Conservation (phyloP, 2,888 invertebrate genomes). For the Matsumyia berberina region DNA sequence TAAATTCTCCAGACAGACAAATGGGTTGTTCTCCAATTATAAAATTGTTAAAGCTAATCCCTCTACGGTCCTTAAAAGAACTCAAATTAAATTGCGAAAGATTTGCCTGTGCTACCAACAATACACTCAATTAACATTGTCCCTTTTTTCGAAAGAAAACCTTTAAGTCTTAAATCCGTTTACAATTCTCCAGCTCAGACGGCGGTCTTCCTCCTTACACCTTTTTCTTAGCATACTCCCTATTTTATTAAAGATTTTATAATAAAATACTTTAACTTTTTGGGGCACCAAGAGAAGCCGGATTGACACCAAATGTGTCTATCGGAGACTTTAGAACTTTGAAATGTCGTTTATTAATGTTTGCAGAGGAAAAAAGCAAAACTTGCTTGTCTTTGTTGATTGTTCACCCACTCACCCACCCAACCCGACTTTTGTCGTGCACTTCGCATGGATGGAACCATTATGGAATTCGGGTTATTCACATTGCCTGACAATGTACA, state of each 20-base stretch:
- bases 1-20: slow-evolving; percentile 11
- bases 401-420: not conserved
- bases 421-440: not conserved
- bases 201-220: slow-evolving; percentile 4
- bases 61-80: not conserved
- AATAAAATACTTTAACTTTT: slow-evolving; percentile 7
- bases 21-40: not conserved
- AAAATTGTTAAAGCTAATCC: slow-evolving; percentile 5
- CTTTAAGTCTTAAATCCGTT: slow-evolving; percentile 7
- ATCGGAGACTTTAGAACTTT: slow-evolving; percentile 29
- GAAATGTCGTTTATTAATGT: slow-evolving; percentile 45
- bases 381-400: slow-evolving; percentile 30
- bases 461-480: slow-evolving; percentile 63
- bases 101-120: slow-evolving; percentile 10
- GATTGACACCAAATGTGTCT: slow-evolving; percentile 47
- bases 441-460: slow-evolving; percentile 29
- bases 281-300: slow-evolving; percentile 16
- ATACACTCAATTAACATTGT: slow-evolving; percentile 34
- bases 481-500: slow-evolving; percentile 48
- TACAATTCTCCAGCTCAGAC: slow-evolving; percentile 12
- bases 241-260: slow-evolving; percentile 13
- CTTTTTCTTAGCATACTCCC: not conserved
- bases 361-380: slow-evolving; percentile 24
- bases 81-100: slow-evolving; percentile 10
- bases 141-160: not conserved